Evolutionary conservation across 2,888 invertebrate genomes (phyloP).

Genomic region (Atrina japonica): DNA sequence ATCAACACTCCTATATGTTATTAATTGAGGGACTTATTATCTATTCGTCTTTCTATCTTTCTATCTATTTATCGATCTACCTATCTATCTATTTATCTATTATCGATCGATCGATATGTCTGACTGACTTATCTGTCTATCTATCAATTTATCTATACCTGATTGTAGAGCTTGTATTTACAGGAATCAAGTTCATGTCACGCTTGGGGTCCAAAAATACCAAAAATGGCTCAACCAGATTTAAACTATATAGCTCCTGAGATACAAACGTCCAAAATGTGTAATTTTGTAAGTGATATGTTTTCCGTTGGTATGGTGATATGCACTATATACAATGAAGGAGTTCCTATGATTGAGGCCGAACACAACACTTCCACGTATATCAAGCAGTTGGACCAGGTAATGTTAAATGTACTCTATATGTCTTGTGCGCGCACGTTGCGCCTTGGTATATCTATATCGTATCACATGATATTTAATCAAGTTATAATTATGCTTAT

Average conservation of each 20-base stretch:
- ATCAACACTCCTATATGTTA: no score
- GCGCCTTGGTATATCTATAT: no score
- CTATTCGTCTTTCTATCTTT: background rate
- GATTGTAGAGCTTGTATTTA: background rate
- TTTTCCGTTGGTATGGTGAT: constrained; percentile 97
- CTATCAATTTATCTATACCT: background rate
- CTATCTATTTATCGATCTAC: background rate
- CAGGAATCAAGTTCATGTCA: constrained; percentile 90
- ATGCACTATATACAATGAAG: constrained; percentile 95
- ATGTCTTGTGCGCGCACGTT: no score
- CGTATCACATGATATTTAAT: no score
- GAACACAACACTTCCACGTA: constrained; percentile 94
- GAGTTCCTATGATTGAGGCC: constrained; percentile 93
- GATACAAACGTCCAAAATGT: constrained; percentile 86
- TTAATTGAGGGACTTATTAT: no score
- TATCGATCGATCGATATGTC: background rate
- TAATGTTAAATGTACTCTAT: constrained; percentile 81
- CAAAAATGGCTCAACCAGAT: constrained; percentile 96
- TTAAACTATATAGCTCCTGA: constrained; percentile 97
- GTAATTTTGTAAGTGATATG: constrained; percentile 95
- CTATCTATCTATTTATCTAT: background rate
- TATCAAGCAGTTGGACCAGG: constrained; percentile 93
- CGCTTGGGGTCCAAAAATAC: constrained; percentile 94
- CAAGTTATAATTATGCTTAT: no score
- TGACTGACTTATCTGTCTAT: background rate